Base-by-base conservation (phyloP, 2,797 vertebrate species). In the Catostomus latipinnis region DNA sequence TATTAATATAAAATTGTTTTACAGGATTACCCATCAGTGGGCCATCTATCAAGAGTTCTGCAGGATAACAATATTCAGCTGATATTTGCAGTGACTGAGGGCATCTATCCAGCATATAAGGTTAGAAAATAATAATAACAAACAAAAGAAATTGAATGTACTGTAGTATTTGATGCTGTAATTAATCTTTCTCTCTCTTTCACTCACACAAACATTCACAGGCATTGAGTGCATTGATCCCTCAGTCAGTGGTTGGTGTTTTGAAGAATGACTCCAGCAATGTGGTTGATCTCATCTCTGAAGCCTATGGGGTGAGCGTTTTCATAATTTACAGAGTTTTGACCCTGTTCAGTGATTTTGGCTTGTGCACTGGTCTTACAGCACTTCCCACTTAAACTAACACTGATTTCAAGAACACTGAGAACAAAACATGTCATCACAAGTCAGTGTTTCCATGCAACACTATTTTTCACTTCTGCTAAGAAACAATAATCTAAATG, bases 21-120 rank as follows among this genome's bases (percentile, higher is more conserved):
- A 71, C 83, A 95, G 94, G 95, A 95, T 84, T 95, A 95, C 63
- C 94, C 95, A 1, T 95, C 95, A 0, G 88, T 95, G 71, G 93
- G 93, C 1, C 94, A 94, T 71, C 81, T 96, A 54, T 92, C 93
- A 34, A 91, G 91, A 76, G 90, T 90, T 61, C 93, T 96, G 8
- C 89, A 93, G n/a, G 84, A 83, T 5, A 90, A 93, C 71, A 94
- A 94, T 82, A 95, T 95, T 81, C 94, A 95, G 85, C 92, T 94
- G 22, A 95, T 95, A 80, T 95, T 96, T 84, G 94, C 95, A 0
- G 94, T 96, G 14, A 95, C 94, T 1, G 83, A 91, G 6, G 69
- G 90, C 1, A 90, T 79, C 8, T 66, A 93, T 63, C 85, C 90
- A 1, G 84, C 90, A 6, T 96, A 96, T 73, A 81, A 92, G 92